Evolutionary conservation across 2,888 invertebrate genomes (phyloP).

Genomic region (Drosophila kambysellisi): DNA sequence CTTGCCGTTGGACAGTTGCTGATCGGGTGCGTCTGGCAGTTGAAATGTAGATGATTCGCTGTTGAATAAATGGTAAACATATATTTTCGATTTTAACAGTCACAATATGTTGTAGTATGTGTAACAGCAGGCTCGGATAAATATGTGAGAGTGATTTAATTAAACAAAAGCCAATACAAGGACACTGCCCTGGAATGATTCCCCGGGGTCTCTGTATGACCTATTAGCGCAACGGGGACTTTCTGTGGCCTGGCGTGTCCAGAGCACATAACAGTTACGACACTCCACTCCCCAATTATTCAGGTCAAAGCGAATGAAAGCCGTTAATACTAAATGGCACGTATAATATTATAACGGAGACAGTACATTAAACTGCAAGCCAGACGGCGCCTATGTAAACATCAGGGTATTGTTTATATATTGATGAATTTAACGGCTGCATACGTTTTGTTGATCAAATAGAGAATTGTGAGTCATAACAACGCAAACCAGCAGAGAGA

Average conservation of each 20-base stretch:
- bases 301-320: slow-evolving; percentile 41
- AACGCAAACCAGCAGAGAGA: background rate
- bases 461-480: slow-evolving; percentile 1
- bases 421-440: slow-evolving; percentile 2
- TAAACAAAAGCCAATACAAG: slow-evolving; percentile 8
- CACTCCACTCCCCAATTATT: slow-evolving; percentile 16
- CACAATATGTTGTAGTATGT: slow-evolving; percentile 4
- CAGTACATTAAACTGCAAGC: slow-evolving; percentile 2
- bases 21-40: slow-evolving; percentile 53
- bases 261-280: slow-evolving; percentile 4
- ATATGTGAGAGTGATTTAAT: slow-evolving; percentile 23
- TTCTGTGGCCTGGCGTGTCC: slow-evolving; percentile 14
- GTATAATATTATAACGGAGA: slow-evolving; percentile 5
- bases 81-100: slow-evolving; percentile 5
- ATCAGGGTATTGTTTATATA: background rate
- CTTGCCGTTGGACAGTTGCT: slow-evolving; percentile 58
- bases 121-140: background rate
- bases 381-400: slow-evolving; percentile 7
- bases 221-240: slow-evolving; percentile 13
- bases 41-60: slow-evolving; percentile 70
- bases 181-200: slow-evolving; percentile 12
- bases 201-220: slow-evolving; percentile 22
- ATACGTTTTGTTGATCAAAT: background rate
- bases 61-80: background rate
- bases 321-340: slow-evolving; percentile 33